Percentiles rank a stretch among this genome's conserved stretches.
Evolutionary conservation across 2,797 vertebrate species (phyloP).

Genomic region (Halcyon leucocephala): DNA sequence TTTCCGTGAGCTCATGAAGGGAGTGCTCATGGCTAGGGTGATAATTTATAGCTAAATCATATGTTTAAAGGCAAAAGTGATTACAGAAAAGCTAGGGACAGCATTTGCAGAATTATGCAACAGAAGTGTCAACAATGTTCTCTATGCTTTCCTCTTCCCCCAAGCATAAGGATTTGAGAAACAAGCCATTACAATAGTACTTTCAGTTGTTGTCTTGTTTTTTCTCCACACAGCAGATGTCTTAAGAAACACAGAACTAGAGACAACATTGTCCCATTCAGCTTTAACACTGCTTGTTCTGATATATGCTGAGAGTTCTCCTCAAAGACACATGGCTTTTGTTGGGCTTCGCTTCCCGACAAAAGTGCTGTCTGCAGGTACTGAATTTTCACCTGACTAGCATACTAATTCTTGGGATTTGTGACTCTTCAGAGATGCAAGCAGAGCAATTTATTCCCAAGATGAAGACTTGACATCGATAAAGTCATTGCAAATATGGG

Average conservation of each 20-base stretch:
- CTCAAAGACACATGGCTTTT: background rate
- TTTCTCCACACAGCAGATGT: background rate
- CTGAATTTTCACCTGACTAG: background rate
- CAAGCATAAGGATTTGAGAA: conserved; percentile 46
- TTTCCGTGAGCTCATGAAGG: conserved; percentile 74
- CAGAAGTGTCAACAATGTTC: conserved; percentile 20
- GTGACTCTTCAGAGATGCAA: background rate
- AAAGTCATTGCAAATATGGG: background rate
- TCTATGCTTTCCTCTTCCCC: conserved; percentile 46
- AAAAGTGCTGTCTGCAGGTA: background rate
- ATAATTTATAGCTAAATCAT: conserved; percentile 76
- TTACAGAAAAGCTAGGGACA: conserved; percentile 63
- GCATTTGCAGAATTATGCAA: conserved; percentile 38
- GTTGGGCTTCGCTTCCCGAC: background rate
- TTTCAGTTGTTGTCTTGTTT: background rate
- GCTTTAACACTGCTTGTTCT: background rate
- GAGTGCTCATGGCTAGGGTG: conserved; percentile 56
- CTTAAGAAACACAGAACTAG: background rate
- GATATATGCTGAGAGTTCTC: background rate
- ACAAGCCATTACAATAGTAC: background rate
- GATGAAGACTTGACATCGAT: no score
- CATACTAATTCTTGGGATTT: background rate
- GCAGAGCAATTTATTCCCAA: background rate
- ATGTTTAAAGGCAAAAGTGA: conserved; percentile 71
- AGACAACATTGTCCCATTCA: background rate